phyloP scores from a whole-genome alignment of 2,888 invertebrate species.

The Aphodius sticticus region DNA sequence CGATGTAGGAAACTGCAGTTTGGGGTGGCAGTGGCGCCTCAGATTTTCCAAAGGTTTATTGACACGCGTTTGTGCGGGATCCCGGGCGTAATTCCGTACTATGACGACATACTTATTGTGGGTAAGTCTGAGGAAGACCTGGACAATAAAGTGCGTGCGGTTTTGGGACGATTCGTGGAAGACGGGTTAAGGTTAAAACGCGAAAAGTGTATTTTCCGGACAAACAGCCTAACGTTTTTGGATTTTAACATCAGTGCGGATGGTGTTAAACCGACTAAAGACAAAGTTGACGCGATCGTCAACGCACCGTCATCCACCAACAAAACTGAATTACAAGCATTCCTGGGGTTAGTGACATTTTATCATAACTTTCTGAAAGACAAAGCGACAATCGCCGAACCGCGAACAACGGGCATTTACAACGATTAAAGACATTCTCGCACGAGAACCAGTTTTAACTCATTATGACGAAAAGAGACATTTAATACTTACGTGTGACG shows the following conservation, averaged over 20 bases:
- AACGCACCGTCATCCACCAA: conserved; percentile 36
- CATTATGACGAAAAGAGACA: conserved; percentile 16
- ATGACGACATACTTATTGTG: conserved; percentile 17
- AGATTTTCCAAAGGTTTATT: conserved; percentile 14
- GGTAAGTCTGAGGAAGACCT: conserved; percentile 14
- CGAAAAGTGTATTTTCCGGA: conserved; percentile 5
- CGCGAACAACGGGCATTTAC: not conserved
- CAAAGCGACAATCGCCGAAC: not conserved
- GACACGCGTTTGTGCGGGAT: conserved; percentile 13
- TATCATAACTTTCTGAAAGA: not conserved
- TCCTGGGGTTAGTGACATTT: conserved; percentile 5
- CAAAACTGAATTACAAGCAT: conserved; percentile 37
- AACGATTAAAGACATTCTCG: not conserved
- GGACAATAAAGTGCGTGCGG: conserved; percentile 13
- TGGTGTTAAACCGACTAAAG: conserved; percentile 34
- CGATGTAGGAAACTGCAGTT: conserved; percentile 45
- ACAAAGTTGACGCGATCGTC: conserved; percentile 38
- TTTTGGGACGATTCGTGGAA: not conserved
- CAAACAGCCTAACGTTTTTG: conserved; percentile 23
- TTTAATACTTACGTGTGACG: conserved; percentile 22
- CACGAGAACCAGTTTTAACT: conserved; percentile 8
- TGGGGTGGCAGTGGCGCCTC: conserved; percentile 32
- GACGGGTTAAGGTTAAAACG: conserved; percentile 12
- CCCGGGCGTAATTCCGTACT: conserved; percentile 15
- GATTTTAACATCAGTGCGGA: conserved; percentile 36